Evolutionary conservation across 2,888 invertebrate species (phyloP), one percentile per base, ranked within the genome.

Genomic region (Leucophora obtusa): DNA sequence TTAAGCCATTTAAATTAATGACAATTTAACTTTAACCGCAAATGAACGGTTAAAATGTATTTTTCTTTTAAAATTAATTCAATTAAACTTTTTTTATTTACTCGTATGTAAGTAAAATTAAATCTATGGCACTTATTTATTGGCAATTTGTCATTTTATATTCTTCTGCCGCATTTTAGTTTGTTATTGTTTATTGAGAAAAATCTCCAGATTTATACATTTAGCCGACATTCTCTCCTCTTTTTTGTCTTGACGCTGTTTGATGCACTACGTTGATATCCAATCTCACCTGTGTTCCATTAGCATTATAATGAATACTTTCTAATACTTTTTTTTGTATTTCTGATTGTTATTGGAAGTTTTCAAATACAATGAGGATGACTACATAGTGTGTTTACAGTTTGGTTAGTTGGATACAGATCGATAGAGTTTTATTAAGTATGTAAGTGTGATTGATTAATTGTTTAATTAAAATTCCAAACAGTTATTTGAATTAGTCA

Each of bases 401-500:
- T 66, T 75, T 68, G 58, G 63, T 56, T 43, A 72, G 59, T 71
- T 38, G 17, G 43, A 14, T 14, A 1, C 17, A 15, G 5, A 54
- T 54, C 56, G 28, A 56, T 56, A 28, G 18, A 38, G 35, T 24
- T 53, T 18, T 17, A n/a, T 14, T 47, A 47, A n/a, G 11, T 53
- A 15, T 28, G 65, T 47, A 18, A 63, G 76, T 69, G 76, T 81
- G 76, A 76, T 81, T 81, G 76, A 81, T 81, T 81, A 81, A 81
- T 81, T 81, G 80, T 81, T 81, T 76, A 72, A 81, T 81, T 81
- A 73, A 69, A 69, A 81, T 81, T 81, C 80, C 76, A 54, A 81
- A 73, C 76, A 81, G 65, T 76, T 73, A 72, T 73, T 73, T 73
- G 72, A 81, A 81, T 81, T 81, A 72, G 76, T 81, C 69, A 72